Conservation (phyloP, 2,888 invertebrate genomes). For the Sarcophaga subvicina region DNA sequence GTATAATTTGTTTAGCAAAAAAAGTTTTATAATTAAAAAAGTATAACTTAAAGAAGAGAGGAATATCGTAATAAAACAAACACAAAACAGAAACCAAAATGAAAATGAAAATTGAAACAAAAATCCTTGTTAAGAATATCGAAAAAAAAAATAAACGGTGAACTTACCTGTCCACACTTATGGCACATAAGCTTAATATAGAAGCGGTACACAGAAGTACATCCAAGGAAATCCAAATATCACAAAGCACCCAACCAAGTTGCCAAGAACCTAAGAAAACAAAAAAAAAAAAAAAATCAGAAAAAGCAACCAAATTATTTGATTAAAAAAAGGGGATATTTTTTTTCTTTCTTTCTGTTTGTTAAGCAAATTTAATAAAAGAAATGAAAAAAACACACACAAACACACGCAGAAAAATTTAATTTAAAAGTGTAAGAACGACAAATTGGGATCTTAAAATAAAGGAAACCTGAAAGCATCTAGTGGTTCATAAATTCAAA, state of each 20-base stretch:
- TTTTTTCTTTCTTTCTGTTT: neutral
- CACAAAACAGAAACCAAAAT: neutral
- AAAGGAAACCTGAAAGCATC: no score
- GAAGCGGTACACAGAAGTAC: slow-evolving; percentile 96
- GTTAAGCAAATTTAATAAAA: neutral
- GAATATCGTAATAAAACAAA: slow-evolving; percentile 16
- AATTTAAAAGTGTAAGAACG: no score
- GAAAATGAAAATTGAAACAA: neutral
- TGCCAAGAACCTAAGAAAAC: slow-evolving; percentile 88
- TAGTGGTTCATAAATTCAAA: no score
- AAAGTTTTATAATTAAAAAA: slow-evolving; percentile 35
- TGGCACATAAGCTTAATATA: slow-evolving; percentile 95
- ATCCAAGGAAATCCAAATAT: slow-evolving; percentile 96
- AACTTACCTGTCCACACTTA: slow-evolving; percentile 89
- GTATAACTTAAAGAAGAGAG: slow-evolving; percentile 2
- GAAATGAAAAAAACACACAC: neutral
- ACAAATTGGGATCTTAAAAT: no score
- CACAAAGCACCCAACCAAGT: slow-evolving; percentile 93
- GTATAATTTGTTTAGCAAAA: slow-evolving; percentile 7
- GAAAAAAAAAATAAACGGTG: neutral
- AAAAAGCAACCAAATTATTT: neutral
- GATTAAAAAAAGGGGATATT: neutral
- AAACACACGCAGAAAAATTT: no score
- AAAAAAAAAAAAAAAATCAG: neutral
- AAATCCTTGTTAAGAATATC: neutral